These are phyloP conservation scores for Platysternon megacephalum DNA, from an alignment of 2,113 vertebrate genomes.

Conservation along the genomic window DNA sequence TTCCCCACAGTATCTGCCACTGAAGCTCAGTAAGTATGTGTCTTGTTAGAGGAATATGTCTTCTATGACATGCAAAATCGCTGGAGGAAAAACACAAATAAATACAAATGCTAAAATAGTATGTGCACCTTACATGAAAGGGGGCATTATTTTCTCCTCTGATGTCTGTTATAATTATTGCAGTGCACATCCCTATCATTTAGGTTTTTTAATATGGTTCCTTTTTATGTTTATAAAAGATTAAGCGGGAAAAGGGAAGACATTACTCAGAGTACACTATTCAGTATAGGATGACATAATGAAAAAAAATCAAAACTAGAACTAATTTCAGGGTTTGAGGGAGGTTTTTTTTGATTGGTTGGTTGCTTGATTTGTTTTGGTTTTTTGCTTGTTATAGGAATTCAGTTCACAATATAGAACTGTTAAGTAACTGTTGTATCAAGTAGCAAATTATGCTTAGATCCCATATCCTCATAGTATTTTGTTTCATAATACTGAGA, in stretches of 20 bases:
- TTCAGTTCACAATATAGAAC: neutral
- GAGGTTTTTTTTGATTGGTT: too few relatives aligned
- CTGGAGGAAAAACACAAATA: neutral
- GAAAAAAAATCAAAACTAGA: neutral
- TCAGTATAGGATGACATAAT: slow-evolving; percentile 21
- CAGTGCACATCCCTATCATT: neutral
- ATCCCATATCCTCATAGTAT: too few relatives aligned
- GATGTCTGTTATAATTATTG: neutral
- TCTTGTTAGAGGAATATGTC: neutral
- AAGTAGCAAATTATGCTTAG: neutral
- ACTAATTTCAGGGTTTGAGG: neutral
- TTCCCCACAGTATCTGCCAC: neutral
- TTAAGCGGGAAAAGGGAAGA: slow-evolving; percentile 22
- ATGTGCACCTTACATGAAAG: neutral
- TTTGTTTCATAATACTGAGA: too few relatives aligned
- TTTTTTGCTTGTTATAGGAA: neutral
- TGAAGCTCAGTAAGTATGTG: neutral
- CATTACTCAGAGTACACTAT: neutral
- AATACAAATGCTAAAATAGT: neutral
- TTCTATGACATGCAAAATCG: neutral
- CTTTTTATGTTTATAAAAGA: slow-evolving; percentile 13
- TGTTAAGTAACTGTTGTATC: neutral
- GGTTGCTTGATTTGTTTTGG: too few relatives aligned
- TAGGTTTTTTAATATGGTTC: neutral
- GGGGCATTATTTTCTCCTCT: slow-evolving; percentile 9